Evolutionary conservation across 2,888 invertebrate species (phyloP).

Genomic region (Lasius platythorax): DNA sequence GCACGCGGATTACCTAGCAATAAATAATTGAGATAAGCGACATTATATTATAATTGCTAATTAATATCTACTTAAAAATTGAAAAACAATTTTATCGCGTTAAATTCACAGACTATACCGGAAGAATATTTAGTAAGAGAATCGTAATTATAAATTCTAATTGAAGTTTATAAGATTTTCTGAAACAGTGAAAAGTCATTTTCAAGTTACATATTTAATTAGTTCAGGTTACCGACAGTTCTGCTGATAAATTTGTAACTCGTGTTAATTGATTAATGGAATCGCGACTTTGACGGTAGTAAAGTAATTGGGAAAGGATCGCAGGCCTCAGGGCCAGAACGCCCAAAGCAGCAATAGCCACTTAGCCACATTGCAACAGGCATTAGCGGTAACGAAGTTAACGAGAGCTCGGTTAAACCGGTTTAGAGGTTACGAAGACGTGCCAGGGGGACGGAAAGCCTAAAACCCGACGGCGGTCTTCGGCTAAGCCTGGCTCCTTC

Average conservation of each 20-base stretch:
- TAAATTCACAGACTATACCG: background rate
- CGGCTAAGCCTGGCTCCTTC: slow-evolving; percentile 73
- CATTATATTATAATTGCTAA: background rate
- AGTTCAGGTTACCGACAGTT: slow-evolving; percentile 1
- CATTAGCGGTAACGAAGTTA: slow-evolving; percentile 83
- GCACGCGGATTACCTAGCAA: slow-evolving; percentile 15
- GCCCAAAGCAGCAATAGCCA: slow-evolving; percentile 80
- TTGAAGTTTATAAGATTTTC: background rate
- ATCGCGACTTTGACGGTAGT: slow-evolving; percentile 73
- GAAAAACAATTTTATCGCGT: background rate
- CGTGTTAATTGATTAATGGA: slow-evolving; percentile 75
- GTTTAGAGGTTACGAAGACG: slow-evolving; percentile 66
- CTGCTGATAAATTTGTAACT: slow-evolving; percentile 57
- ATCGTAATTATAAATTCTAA: background rate
- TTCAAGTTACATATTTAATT: slow-evolving; percentile 29
- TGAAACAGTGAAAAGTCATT: slow-evolving; percentile 23
- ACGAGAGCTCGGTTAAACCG: slow-evolving; percentile 83
- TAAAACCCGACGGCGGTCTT: slow-evolving; percentile 77
- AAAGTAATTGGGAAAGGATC: slow-evolving; percentile 82
- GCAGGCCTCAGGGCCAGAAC: slow-evolving; percentile 73
- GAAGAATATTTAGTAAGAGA: too few species aligned
- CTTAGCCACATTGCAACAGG: slow-evolving; percentile 82
- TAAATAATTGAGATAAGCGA: slow-evolving; percentile 7
- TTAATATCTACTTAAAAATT: background rate
- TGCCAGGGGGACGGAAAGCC: slow-evolving; percentile 65